These are phyloP conservation scores for Characodon lateralis DNA, from an alignment of 2,797 vertebrate species.

Conservation along the genomic window DNA sequence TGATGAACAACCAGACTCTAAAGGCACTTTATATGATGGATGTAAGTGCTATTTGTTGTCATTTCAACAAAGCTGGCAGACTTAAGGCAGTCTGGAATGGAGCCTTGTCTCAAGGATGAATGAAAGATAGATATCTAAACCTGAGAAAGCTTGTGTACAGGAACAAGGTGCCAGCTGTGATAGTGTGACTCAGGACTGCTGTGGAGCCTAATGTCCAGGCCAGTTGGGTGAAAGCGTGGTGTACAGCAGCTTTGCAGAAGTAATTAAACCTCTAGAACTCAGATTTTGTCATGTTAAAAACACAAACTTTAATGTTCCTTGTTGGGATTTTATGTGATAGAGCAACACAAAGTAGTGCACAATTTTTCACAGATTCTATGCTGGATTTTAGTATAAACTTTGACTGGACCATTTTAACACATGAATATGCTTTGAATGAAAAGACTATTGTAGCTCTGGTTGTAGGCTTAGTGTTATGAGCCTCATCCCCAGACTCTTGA, in stretches of 20 bases:
- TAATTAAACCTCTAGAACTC: background rate
- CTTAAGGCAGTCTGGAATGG: too few species aligned
- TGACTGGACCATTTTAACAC: background rate
- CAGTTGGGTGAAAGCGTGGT: background rate
- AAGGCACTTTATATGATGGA: conserved; percentile 1
- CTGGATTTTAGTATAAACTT: background rate
- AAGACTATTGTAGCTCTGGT: background rate
- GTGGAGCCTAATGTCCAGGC: background rate
- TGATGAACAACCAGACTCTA: background rate
- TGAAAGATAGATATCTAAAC: too few species aligned
- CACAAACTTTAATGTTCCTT: background rate
- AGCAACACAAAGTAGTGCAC: background rate
- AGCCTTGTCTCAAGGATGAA: background rate
- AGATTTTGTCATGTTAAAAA: background rate
- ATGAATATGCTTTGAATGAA: background rate
- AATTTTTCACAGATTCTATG: background rate
- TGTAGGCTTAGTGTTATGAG: background rate
- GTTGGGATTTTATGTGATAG: background rate
- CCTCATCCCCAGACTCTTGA: background rate
- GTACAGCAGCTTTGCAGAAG: background rate
- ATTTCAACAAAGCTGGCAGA: background rate
- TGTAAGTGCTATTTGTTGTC: background rate
- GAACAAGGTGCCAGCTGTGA: background rate
- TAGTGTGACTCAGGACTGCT: background rate
- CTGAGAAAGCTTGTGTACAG: background rate